Conservation (phyloP, 2,113 vertebrate genomes). For the Nicator chloris region DNA sequence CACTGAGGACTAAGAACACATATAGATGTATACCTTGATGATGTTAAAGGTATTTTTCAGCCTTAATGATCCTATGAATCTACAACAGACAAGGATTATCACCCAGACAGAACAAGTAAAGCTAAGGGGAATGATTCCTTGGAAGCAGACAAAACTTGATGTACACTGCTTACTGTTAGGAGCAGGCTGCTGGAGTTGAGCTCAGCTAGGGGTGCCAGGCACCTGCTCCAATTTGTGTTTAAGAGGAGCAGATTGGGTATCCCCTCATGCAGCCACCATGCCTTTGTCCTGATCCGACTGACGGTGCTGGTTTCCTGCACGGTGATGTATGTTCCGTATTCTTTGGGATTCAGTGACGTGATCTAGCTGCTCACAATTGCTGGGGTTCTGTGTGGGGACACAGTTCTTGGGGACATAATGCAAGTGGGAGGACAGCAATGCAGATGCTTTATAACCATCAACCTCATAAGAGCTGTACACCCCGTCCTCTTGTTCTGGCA, state of each 20-base stretch:
- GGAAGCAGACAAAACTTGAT: not conserved
- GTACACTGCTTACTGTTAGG: not conserved
- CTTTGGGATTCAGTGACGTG: not conserved
- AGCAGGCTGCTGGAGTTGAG: not conserved
- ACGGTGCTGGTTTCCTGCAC: rapidly evolving
- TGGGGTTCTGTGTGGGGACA: not conserved
- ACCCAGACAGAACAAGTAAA: not conserved
- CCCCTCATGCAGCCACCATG: not conserved
- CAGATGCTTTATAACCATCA: not conserved
- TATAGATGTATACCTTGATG: not conserved
- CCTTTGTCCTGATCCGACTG: not conserved
- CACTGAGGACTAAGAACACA: not conserved
- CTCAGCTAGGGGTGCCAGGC: not conserved
- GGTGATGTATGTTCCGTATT: rapidly evolving
- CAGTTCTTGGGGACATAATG: not conserved
- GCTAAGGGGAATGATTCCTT: not conserved
- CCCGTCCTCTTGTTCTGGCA: not conserved
- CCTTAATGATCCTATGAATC: not conserved
- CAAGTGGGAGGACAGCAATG: not conserved
- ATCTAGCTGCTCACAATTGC: not conserved
- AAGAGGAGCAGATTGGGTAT: not conserved
- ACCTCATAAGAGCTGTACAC: not conserved
- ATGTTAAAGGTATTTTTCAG: not conserved
- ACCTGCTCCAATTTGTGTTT: not conserved
- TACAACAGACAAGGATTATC: not conserved